Conservation (phyloP, 2,888 invertebrate genomes). For the Notodonta ziczac region DNA sequence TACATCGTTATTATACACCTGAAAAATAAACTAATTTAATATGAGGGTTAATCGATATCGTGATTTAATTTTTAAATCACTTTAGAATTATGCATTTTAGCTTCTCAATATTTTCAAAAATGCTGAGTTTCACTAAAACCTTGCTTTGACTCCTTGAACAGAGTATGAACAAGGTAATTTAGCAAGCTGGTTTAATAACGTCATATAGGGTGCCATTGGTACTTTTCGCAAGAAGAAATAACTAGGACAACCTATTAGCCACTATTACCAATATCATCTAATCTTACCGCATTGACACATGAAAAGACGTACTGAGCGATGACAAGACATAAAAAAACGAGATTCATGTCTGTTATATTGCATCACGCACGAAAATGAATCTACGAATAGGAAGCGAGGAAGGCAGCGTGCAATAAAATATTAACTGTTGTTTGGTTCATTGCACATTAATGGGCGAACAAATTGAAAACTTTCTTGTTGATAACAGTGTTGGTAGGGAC, state of each 20-base stretch:
- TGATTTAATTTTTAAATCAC: too few relatives aligned
- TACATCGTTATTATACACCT: constrained; percentile 70
- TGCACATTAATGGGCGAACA: constrained; percentile 51
- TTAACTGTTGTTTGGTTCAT: constrained; percentile 52
- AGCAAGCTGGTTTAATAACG: too few relatives aligned
- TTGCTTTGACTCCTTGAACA: too few relatives aligned
- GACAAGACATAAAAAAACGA: constrained; percentile 63
- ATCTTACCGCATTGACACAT: constrained; percentile 63
- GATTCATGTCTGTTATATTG: constrained; percentile 64
- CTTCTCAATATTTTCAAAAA: neutral
- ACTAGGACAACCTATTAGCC: too few relatives aligned
- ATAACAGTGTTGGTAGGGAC: constrained; percentile 10
- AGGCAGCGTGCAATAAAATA: constrained; percentile 52
- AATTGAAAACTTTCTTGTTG: constrained; percentile 46
- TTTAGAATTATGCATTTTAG: constrained; percentile 9
- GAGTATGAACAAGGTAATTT: too few relatives aligned
- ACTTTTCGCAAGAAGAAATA: too few relatives aligned
- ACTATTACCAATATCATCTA: constrained; percentile 15
- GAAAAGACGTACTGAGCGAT: constrained; percentile 49
- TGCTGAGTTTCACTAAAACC: too few relatives aligned
- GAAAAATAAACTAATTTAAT: constrained; percentile 39
- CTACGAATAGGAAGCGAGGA: constrained; percentile 44
- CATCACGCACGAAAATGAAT: constrained; percentile 51
- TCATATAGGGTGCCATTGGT: too few relatives aligned
- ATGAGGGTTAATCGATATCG: neutral